These are phyloP conservation scores for Cyrtonyx montezumae DNA, from an alignment of 2,113 vertebrate genomes.

Conservation along the genomic window DNA sequence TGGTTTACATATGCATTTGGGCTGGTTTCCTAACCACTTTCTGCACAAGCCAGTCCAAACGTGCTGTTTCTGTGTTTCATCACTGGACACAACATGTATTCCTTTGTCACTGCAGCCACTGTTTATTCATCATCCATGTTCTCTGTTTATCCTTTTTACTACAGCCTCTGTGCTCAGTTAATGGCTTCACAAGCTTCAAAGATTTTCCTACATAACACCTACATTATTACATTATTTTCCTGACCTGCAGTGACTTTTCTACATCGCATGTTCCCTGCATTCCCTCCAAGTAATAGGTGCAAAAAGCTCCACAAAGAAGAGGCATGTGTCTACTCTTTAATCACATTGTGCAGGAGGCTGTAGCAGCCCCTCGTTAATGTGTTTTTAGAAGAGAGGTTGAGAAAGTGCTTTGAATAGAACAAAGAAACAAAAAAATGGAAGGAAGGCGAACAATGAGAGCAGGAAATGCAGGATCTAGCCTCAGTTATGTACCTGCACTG, in stretches of 20 bases:
- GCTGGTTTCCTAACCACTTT: conserved; percentile 20
- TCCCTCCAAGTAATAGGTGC: not conserved
- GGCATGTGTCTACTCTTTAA: not conserved
- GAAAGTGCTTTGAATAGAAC: not conserved
- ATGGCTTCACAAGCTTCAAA: conserved; percentile 46
- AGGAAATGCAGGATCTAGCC: not conserved
- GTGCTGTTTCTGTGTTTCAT: not conserved
- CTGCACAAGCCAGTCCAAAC: not conserved
- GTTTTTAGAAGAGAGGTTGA: not conserved
- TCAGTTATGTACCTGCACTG: not conserved
- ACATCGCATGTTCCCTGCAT: not conserved
- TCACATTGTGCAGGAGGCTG: not conserved
- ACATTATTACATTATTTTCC: conserved; percentile 5
- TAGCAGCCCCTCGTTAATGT: not conserved
- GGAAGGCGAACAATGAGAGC: not conserved
- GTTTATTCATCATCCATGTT: not conserved
- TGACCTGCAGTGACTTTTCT: conserved; percentile 19
- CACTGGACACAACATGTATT: not conserved
- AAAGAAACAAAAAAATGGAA: not conserved
- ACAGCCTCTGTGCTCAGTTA: not conserved
- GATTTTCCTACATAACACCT: not conserved
- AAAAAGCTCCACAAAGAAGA: not conserved
- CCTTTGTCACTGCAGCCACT: not conserved
- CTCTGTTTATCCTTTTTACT: conserved; percentile 37
- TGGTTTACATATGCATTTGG: not conserved